Base-by-base conservation (phyloP, 2,797 vertebrate genomes). In the Denticeps clupeoides region DNA sequence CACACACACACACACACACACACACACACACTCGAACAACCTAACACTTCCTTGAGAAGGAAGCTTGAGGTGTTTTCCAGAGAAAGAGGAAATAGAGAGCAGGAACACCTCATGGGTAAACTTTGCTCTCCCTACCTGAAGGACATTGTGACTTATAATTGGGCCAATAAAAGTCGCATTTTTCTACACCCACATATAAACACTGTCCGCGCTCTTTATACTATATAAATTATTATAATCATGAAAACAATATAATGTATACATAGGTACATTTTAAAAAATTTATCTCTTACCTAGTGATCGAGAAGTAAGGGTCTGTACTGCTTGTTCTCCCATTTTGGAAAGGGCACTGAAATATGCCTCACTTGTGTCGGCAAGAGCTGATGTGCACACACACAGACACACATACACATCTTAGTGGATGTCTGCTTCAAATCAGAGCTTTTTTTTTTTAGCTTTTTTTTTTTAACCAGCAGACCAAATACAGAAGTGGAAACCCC, bases 261-360 rank as follows among this genome's bases (percentile, higher is more conserved):
- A n/a, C n/a, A n/a, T n/a, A n/a, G n/a, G n/a, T n/a, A n/a, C n/a
- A n/a, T n/a, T n/a, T n/a, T n/a, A n/a, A n/a, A n/a, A n/a, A n/a
- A n/a, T n/a, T n/a, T 8, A 13, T 5, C 7, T 40, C 84, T 71
- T 82, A 97, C 92, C 93, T 18, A 98, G 58, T 32, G 86, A 58
- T 1, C 63, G 80, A 0, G 91, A 95, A 2, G 89, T 88, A 45
- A 75, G 56, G 2, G 81, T 89, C 72, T 86, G 78, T 29, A 89
- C 67, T 0, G 91, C 91, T 48, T 78, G 88, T 58, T 93, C 85
- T 45, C 89, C 94, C 1, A 95, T 87, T 76, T 83, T 88, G 62
- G 88, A 86, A 1, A 98, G 84, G 0, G 86, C 83, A 0, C 55
- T 83, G 72, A 90, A 98, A 73, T 98, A 98, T 12, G 86, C 78